Base-by-base conservation (phyloP, 2,113 vertebrate species). In the Talpa occidentalis region DNA sequence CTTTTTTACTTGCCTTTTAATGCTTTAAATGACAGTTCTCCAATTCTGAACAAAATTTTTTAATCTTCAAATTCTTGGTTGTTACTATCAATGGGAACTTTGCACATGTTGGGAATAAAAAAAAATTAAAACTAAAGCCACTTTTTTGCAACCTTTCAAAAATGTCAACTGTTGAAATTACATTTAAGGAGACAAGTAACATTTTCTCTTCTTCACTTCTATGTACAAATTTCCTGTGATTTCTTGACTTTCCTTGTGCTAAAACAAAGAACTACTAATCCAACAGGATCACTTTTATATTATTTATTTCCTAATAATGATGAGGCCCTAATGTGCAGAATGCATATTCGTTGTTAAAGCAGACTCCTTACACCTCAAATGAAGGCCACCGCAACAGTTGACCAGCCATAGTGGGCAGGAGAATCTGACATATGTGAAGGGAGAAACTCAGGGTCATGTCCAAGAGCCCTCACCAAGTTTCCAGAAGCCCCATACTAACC, bases 81-180 rank as follows among this genome's bases (percentile, higher is more conserved):
- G 42, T 87, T 72, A 94, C 40, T 47, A 26, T 83, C 52, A 73
- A 14, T 47, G 60, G 66, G 87, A 93, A 87, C 14, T 56, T n/a
- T 37, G 70, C 17, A 42, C 47, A 35, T n/a, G 74, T 56, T 85
- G 70, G 35, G 32, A 86, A 91, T 70, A 32, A 35, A 90, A 95
- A 70, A 73, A 82, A 92, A 60, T 69, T 69, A 69, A 69, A 69
- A 35, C 35, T 22, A 56, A 37, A 37, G 17, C 15, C 21, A 40
- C 22, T 74, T 72, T 91, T 88, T 85, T 80, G 44, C 30, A 96
- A 93, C 42, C 44, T 94, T 93, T 95, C 87, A 96, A 90, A 95
- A 96, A 92, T 72, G 87, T 95, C 70, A 88, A 52, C 35, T 11
- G 52, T 82, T 83, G 30, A 87, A 91, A 93, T 95, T 93, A 59